Evolutionary conservation across 2,113 vertebrate genomes (phyloP), one percentile per base, ranked within the genome.

Genomic region (Pipra filicauda): DNA sequence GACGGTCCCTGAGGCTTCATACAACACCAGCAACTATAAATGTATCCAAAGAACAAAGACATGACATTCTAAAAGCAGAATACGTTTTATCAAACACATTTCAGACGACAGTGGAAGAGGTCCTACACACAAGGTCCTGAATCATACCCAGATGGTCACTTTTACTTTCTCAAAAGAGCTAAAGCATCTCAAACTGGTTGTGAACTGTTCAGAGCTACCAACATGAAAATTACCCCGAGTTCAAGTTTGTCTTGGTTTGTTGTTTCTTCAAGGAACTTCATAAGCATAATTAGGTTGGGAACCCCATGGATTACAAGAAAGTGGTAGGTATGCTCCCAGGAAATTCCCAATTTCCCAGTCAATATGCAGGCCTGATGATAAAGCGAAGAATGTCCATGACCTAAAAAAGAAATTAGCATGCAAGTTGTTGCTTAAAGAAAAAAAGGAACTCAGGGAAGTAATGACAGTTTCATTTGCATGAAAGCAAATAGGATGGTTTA

Each of bases 221-320:
- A 41, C 13, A 39, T 6, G 22, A 88, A 82, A 89, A 64, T 12
- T 1, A 76, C 6, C 14, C 15, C n/a, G 1, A 52, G 11, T 8
- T 3, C 0, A 4, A 8, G 23, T 39, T 33, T 55, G 15, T 17
- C 39, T 57, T 37, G 2, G 1, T 31, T 76, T 59, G 1, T 0
- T 67, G 82, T 88, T 66, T 52, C 28, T 43, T 54, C 23, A 67
- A 51, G 28, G 54, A 72, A 70, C 15, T 48, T 85, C n/a, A 26
- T 22, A 72, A 65, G 9, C 11, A 52, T n/a, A 55, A 61, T 24
- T 52, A 52, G 11, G 21, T 37, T 13, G 3, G 5, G 16, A 90
- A 82, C 64, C 9, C 14, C 18, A 81, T 7, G 30, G 27, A 64
- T 27, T 30, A 71, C 18, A 85, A 46, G n/a, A 44, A 87, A 74